Percentiles rank a stretch among this genome's conserved stretches.
Conservation (phyloP, 2,888 invertebrate genomes). For the Chesias legatella region DNA sequence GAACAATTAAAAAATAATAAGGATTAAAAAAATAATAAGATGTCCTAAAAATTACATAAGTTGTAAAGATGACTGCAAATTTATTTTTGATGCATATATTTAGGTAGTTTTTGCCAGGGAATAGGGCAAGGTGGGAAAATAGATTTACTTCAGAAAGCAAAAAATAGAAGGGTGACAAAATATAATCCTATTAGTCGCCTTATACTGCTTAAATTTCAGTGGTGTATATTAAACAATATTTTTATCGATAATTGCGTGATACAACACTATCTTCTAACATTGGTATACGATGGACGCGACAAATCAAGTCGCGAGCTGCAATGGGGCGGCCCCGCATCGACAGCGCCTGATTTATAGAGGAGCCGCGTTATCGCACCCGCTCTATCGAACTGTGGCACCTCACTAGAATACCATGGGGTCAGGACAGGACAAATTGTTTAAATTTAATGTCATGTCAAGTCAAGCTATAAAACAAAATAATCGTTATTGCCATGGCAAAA, state of each 20-base stretch:
- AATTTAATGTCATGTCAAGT: slow-evolving; percentile 20
- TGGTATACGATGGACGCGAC: slow-evolving; percentile 70
- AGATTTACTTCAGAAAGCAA: too few species aligned
- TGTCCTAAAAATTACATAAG: too few species aligned
- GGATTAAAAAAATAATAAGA: too few species aligned
- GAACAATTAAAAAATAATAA: too few species aligned
- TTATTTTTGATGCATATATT: too few species aligned
- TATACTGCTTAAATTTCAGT: too few species aligned
- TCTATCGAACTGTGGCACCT: slow-evolving; percentile 26
- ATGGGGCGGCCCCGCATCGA: slow-evolving; percentile 76
- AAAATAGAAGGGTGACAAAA: too few species aligned
- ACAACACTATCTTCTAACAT: slow-evolving; percentile 42
- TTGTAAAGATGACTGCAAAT: too few species aligned
- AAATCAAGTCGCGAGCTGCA: slow-evolving; percentile 73
- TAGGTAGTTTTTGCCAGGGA: too few species aligned
- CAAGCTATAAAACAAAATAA: slow-evolving; percentile 16
- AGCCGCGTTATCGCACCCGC: slow-evolving; percentile 60
- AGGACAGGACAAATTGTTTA: slow-evolving; percentile 26
- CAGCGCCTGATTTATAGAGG: slow-evolving; percentile 74
- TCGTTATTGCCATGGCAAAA: slow-evolving; percentile 2
- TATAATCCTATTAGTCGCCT: too few species aligned
- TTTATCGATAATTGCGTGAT: background rate
- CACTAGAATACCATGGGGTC: slow-evolving; percentile 24
- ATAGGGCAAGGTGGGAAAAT: too few species aligned
- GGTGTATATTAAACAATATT: too few species aligned